Base-by-base conservation (phyloP, 2,797 vertebrate species). In the Falco concolor region DNA sequence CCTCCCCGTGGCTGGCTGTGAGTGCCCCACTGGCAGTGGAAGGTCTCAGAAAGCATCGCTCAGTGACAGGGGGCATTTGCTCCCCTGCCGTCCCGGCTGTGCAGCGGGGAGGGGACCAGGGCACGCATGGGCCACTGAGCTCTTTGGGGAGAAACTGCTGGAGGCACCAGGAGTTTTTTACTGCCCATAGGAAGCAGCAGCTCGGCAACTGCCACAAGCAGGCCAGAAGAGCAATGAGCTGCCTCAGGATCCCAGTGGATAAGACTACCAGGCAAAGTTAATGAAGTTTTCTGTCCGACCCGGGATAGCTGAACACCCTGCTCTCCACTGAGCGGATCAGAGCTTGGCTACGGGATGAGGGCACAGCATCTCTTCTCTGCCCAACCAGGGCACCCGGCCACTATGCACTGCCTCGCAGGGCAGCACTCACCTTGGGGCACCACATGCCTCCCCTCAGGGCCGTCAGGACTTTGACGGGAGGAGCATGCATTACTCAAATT, bases 361-460 rank as follows among this genome's bases (percentile, higher is more conserved):
- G 20, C 45, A 52, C 2, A 8, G 5, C 30, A 56, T 7, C 53
- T 59, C 72, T 59, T 50, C 28, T 63, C 27, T 68, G 63, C 34
- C 40, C n/a, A 13, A 49, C 0, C 4, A 13, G 54, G 24, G 57
- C n/a, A 60, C 12, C 20, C 0, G 0, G 9, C 8, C 45, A 14
- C 42, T 23, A 36, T 2, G 6, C n/a, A 8, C 49, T n/a, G 15
- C 45, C 27, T 56, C 0, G 0, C 42, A 60, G 79, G 36, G 54
- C 42, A 82, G 59, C 3, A 1, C 27, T 56, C 45, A 50, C 49
- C 63, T 6, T 53, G 70, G 63, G 38, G 45, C 40, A 56, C 53
- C 36, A 5, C 0, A 0, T 45, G 5, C 40, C 32, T 54, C n/a
- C 81, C 57, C 22, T 47, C 3, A 13, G 27, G 53, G 30, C 61